Percentiles rank a stretch among this genome's conserved stretches.
phyloP scores from a whole-genome alignment of 2,888 invertebrate species.

The Drosophila suboccidentalis region DNA sequence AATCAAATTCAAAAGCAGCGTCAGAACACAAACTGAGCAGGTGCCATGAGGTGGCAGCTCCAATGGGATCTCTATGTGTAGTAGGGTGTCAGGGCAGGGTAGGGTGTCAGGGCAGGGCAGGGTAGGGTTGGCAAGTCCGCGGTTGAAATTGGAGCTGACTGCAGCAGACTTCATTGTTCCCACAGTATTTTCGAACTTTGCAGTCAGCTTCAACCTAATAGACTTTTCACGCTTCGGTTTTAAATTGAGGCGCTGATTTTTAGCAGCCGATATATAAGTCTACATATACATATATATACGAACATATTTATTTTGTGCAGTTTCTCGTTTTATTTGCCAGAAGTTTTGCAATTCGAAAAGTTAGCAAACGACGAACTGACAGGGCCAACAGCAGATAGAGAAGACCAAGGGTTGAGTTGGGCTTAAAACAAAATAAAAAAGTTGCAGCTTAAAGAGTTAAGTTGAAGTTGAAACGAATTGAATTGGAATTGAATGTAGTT shows the following conservation, averaged over 20 bases:
- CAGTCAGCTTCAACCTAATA: conserved; percentile 66
- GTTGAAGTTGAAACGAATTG: conserved; percentile 29
- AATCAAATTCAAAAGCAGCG: conserved; percentile 57
- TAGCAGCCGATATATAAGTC: conserved; percentile 59
- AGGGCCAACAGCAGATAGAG: conserved; percentile 15
- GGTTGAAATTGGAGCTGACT: conserved; percentile 62
- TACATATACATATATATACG: conserved; percentile 20
- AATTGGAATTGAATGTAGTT: conserved; percentile 32
- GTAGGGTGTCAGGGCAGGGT: background rate
- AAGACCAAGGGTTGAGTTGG: no score
- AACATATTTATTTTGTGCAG: conserved; percentile 20
- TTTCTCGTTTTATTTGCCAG: conserved; percentile 58
- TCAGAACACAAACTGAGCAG: conserved; percentile 60
- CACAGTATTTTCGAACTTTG: conserved; percentile 62
- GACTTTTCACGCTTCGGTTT: conserved; percentile 80
- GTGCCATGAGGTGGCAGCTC: conserved; percentile 58
- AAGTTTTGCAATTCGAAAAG: conserved; percentile 73
- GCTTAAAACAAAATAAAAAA: background rate
- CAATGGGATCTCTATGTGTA: conserved; percentile 4
- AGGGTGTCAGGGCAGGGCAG: background rate
- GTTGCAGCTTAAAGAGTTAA: conserved; percentile 46
- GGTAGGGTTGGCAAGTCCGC: conserved; percentile 7
- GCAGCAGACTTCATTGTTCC: conserved; percentile 77
- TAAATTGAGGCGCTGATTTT: conserved; percentile 80
- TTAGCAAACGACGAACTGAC: conserved; percentile 28